Base-by-base conservation (phyloP, 2,888 invertebrate genomes). In the Patella pellucida region DNA sequence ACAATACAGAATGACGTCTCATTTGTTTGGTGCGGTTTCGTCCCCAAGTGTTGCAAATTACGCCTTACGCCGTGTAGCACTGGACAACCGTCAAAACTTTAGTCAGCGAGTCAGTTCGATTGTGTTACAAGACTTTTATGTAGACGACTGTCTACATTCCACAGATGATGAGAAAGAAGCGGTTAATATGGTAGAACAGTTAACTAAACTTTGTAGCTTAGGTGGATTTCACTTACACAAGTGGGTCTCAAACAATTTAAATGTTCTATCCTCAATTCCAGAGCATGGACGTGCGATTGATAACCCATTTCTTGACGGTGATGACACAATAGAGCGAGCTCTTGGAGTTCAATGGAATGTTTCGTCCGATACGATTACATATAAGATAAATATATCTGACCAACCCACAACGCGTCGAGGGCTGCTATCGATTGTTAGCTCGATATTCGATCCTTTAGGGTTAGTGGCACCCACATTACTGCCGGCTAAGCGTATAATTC, bases 371-470 rank as follows among this genome's bases (percentile, higher is more conserved):
- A 67, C 54, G 23, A 69, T 81, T 11, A 68, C 19, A 52, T 82
- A 82, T 54, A 72, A 78, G 27, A 72, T 81, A 3, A 78, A 74
- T 19, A 3, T 76, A n/a, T 5, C 11, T 19, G 76, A 78, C 27
- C 75, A 78, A 52, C 79, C 77, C n/a, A 12, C 69, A 3, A 83
- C 81, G 0, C 74, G 78, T 74, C 75, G 82, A 16, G 78, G 79
- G 2, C 71, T 79, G 16, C 73, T 83, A 14, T 78, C 79, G 1
- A 72, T 76, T 14, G 75, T 81, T 11, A 82, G 81, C 71, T 79
- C 82, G 14, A 52, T 81, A 23, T 83, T 73, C 70, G 82, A 79
- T 70, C 82, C 82, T 19, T 73, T 83, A 41, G 82, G 83, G 68
- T 52, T 83, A 41, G 77, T 78, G 16, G 54, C 79, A 19, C 81